These are phyloP conservation scores for Cephus runcator DNA, from an alignment of 2,888 invertebrate species.

Conservation along the genomic window DNA sequence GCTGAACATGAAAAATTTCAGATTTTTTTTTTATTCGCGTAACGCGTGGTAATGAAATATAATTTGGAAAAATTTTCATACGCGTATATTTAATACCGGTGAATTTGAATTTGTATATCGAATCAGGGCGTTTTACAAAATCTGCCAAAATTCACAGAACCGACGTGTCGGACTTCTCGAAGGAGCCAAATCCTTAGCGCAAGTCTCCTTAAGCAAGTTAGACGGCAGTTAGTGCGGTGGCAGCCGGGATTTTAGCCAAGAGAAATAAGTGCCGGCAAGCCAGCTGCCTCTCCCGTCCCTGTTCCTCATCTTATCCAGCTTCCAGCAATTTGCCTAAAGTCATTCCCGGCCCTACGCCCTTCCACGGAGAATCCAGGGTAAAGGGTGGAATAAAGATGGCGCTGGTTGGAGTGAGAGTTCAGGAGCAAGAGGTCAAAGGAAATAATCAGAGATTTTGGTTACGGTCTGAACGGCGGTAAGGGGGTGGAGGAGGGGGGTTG, in stretches of 20 bases:
- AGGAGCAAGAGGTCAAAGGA: not conserved
- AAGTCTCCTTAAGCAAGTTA: not conserved
- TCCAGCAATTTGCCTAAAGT: not conserved
- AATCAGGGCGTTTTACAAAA: not conserved
- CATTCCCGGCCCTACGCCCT: not conserved
- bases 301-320: not conserved
- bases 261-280: not conserved
- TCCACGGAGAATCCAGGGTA: not conserved
- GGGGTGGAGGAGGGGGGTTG: not conserved
- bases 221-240: not conserved
- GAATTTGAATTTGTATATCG: accelerated
- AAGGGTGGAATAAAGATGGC: not conserved
- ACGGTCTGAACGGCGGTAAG: not conserved
- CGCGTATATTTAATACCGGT: not conserved
- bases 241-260: conserved; percentile 6
- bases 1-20: not conserved
- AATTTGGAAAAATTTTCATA: not conserved
- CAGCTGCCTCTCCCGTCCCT: not conserved
- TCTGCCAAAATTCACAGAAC: not conserved
- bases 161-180: not conserved
- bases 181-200: not conserved
- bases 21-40: not conserved
- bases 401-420: not conserved
- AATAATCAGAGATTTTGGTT: not conserved
- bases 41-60: not conserved